phyloP scores from a whole-genome alignment of 2,113 vertebrate genomes.

The Poecile atricapillus region DNA sequence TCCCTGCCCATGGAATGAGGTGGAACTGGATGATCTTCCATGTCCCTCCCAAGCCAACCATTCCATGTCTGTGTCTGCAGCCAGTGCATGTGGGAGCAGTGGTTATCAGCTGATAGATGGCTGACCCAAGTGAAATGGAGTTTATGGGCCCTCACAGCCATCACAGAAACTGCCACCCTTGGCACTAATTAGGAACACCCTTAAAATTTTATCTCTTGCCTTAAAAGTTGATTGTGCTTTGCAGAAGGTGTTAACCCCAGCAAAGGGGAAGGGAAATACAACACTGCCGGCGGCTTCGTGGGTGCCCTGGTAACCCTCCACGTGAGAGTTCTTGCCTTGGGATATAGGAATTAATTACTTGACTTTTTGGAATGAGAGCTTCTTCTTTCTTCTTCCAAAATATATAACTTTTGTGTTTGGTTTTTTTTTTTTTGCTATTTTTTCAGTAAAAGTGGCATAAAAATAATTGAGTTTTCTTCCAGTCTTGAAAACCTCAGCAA shows the following conservation, averaged over 20 bases:
- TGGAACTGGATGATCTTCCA: too few species aligned
- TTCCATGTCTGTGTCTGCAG: accelerated
- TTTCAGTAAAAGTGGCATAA: neutral
- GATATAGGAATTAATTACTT: neutral
- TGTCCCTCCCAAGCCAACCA: neutral
- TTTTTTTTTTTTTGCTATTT: neutral
- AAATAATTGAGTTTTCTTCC: neutral
- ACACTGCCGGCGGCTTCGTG: neutral
- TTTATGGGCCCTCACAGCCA: neutral
- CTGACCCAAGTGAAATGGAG: slow-evolving; percentile 10
- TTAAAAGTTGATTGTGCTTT: slow-evolving; percentile 47
- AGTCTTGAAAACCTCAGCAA: neutral
- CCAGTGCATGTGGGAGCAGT: neutral
- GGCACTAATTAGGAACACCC: neutral
- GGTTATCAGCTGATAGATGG: slow-evolving; percentile 5
- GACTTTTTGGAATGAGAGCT: neutral
- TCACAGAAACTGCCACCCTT: neutral
- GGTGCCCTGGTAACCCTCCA: neutral
- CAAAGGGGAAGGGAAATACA: neutral
- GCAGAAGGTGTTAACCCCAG: neutral
- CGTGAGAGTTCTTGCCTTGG: neutral
- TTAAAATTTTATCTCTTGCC: slow-evolving; percentile 31
- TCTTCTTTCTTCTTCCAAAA: neutral
- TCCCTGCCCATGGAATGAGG: neutral
- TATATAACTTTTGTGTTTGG: neutral